These are phyloP conservation scores for Pardosa pseudoannulata DNA, from an alignment of 2,888 invertebrate genomes.

Conservation along the genomic window DNA sequence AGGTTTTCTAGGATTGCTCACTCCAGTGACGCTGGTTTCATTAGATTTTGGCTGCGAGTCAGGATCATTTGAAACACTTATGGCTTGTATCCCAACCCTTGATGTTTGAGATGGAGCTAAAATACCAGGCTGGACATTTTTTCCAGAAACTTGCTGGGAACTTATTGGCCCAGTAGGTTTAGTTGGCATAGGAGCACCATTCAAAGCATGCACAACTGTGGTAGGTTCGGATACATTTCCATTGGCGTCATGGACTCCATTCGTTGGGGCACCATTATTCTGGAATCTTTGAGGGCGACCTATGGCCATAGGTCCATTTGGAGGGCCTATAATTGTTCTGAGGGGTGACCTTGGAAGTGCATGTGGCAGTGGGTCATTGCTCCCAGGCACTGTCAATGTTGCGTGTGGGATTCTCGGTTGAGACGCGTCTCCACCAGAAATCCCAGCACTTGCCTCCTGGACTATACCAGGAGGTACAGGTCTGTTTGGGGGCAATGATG, in stretches of 20 bases:
- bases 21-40: not conserved
- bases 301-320: slow-evolving; percentile 32
- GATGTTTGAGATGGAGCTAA: slow-evolving; percentile 23
- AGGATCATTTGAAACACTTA: slow-evolving; percentile 37
- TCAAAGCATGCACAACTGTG: slow-evolving; percentile 35
- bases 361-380: slow-evolving; percentile 26
- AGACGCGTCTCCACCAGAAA: slow-evolving; percentile 12
- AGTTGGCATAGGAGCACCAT: slow-evolving; percentile 11
- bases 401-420: slow-evolving; percentile 23
- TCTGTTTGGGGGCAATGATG: slow-evolving; percentile 34
- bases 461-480: slow-evolving; percentile 48
- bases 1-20: not conserved
- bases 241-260: slow-evolving; percentile 44
- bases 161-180: slow-evolving; percentile 40
- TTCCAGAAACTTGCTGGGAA: slow-evolving; percentile 47
- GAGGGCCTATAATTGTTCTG: slow-evolving; percentile 66
- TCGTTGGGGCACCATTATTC: slow-evolving; percentile 31
- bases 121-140: slow-evolving; percentile 48
- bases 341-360: slow-evolving; percentile 48
- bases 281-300: slow-evolving; percentile 51
- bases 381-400: slow-evolving; percentile 40
- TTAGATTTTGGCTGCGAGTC: not conserved
- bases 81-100: slow-evolving; percentile 53
- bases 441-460: not conserved
- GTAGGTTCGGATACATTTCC: slow-evolving; percentile 49